Percentiles rank a stretch among this genome's conserved stretches.
phyloP scores from a whole-genome alignment of 2,113 vertebrate genomes.

The Eptatretus burgeri region DNA sequence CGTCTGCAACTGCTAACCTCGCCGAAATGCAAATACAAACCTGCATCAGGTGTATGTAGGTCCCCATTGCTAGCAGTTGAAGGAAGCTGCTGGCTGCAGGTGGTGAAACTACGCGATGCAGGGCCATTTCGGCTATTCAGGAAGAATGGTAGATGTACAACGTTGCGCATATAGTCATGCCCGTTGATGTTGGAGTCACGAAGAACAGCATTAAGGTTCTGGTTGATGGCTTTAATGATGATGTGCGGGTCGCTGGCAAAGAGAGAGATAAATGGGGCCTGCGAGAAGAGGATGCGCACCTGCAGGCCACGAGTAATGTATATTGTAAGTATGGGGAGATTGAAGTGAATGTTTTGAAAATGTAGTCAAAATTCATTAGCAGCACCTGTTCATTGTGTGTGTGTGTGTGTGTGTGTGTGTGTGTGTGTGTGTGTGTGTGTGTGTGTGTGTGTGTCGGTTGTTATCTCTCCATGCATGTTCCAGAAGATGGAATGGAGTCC shows the following conservation, averaged over 20 bases:
- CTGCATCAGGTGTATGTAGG: too few species aligned
- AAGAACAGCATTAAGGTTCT: slow-evolving; percentile 86
- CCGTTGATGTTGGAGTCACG: slow-evolving; percentile 96
- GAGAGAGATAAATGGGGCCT: slow-evolving; percentile 83
- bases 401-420: neutral
- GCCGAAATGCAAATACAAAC: too few species aligned
- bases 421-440: neutral
- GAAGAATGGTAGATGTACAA: slow-evolving; percentile 79
- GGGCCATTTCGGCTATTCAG: slow-evolving; percentile 81
- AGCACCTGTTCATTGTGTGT: neutral
- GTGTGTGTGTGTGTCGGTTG: neutral
- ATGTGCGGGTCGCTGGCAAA: slow-evolving; percentile 96
- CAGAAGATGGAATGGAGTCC: too few species aligned
- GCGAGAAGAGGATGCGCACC: slow-evolving; percentile 82
- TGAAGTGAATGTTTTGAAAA: neutral
- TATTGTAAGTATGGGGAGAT: neutral
- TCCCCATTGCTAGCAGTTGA: slow-evolving; percentile 29
- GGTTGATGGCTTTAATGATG: slow-evolving; percentile 96
- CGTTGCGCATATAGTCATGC: slow-evolving; percentile 93
- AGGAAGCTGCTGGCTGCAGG: slow-evolving; percentile 15
- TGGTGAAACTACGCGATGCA: neutral
- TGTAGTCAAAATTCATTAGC: neutral
- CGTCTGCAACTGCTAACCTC: too few species aligned
- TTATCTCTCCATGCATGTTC: too few species aligned
- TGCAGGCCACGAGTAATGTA: slow-evolving; percentile 12